A percentile compares a stretch with the other conserved stretches of the same genome.
Conservation (phyloP, 2,888 invertebrate species). For the Corythucha ciliata region DNA sequence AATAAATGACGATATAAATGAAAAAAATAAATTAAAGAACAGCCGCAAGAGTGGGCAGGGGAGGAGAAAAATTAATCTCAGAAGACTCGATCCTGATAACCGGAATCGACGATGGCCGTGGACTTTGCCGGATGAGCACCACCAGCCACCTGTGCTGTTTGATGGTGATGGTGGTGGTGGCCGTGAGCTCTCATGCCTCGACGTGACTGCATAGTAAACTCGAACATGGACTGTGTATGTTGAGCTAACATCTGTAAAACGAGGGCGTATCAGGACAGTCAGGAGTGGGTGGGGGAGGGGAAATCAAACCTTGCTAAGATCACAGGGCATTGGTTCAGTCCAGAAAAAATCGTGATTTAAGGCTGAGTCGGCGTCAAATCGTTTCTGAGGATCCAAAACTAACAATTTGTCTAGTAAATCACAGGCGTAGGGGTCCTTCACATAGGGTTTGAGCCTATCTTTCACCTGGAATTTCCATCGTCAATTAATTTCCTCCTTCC, state of each 20-base stretch:
- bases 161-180: conserved; percentile 49
- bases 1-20: no score
- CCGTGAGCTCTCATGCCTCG: conserved; percentile 58
- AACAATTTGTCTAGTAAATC: conserved; percentile 87
- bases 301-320: conserved; percentile 54
- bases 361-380: conserved; percentile 82
- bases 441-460: conserved; percentile 77
- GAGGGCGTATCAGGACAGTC: no score
- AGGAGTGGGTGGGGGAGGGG: no score
- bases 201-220: conserved; percentile 72
- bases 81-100: conserved; percentile 79
- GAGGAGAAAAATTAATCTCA: no score
- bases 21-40: not conserved
- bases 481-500: not conserved
- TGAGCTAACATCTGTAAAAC: conserved; percentile 65
- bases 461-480: conserved; percentile 48
- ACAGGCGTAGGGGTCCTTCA: conserved; percentile 84
- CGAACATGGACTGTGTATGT: conserved; percentile 88
- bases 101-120: conserved; percentile 57
- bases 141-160: conserved; percentile 31
- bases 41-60: not conserved
- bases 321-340: conserved; percentile 93
- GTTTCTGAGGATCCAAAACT: conserved; percentile 81
- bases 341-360: conserved; percentile 98
- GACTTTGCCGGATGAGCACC: conserved; percentile 39